These are phyloP conservation scores for Apamea monoglypha DNA, from an alignment of 2,888 invertebrate genomes.

Conservation along the genomic window DNA sequence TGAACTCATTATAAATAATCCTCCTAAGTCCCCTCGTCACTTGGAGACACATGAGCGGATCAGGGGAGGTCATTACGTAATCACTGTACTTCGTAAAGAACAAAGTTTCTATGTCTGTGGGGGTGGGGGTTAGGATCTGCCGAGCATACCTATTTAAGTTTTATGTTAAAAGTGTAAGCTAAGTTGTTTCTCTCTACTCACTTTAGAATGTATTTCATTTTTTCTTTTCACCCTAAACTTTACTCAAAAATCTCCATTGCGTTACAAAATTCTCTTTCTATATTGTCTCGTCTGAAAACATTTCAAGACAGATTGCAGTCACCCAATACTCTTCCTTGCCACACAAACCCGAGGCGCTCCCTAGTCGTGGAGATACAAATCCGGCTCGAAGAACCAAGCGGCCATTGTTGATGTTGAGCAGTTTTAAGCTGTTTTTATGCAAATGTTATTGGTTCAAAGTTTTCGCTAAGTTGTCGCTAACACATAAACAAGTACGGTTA, in stretches of 20 bases:
- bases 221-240: neutral
- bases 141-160: neutral
- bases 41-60: slow-evolving; percentile 63
- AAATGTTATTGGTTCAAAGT: slow-evolving; percentile 67
- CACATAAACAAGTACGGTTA: slow-evolving; percentile 50
- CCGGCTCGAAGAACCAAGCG: slow-evolving; percentile 16
- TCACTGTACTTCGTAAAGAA: slow-evolving; percentile 36
- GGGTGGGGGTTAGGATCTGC: neutral
- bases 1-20: slow-evolving; percentile 65
- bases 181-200: neutral
- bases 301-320: neutral
- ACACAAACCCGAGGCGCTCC: neutral
- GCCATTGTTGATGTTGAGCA: slow-evolving; percentile 54
- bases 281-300: neutral
- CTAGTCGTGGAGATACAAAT: slow-evolving; percentile 25
- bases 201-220: neutral
- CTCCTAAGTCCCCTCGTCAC: slow-evolving; percentile 58
- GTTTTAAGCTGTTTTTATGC: slow-evolving; percentile 69
- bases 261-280: neutral
- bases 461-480: slow-evolving; percentile 58
- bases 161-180: neutral
- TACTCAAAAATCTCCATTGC: no score
- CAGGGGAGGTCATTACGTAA: slow-evolving; percentile 50
- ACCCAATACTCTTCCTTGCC: neutral
- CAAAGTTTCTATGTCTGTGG: slow-evolving; percentile 34